These are phyloP conservation scores for Procambarus clarkii DNA, from an alignment of 1,140 invertebrate species.

Conservation along the genomic window DNA sequence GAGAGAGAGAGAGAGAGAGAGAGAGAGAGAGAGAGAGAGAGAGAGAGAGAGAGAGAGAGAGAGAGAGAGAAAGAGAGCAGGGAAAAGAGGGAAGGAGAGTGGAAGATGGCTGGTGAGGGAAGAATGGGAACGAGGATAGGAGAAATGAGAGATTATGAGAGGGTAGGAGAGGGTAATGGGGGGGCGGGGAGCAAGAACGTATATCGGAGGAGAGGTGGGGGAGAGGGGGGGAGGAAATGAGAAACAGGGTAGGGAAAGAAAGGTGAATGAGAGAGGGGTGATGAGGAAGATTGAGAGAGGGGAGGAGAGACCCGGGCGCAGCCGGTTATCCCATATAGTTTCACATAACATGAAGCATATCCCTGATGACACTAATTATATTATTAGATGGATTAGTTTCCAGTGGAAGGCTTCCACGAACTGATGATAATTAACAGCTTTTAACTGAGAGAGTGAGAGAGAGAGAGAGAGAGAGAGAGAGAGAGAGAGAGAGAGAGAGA, in stretches of 20 bases:
- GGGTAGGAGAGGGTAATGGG: not conserved
- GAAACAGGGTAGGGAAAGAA: not conserved
- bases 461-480: conserved; percentile 12
- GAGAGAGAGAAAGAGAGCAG: not conserved
- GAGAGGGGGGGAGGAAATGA: not conserved
- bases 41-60: not conserved
- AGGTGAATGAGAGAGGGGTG: too few species aligned
- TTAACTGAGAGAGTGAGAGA: not conserved
- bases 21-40: conserved; percentile 15
- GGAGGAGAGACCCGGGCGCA: too few species aligned
- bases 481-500: conserved; percentile 9
- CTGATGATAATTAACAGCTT: not conserved
- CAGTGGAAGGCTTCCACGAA: not conserved
- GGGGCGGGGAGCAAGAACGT: too few species aligned
- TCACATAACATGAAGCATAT: not conserved
- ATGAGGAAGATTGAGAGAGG: too few species aligned
- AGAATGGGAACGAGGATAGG: too few species aligned
- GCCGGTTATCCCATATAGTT: too few species aligned
- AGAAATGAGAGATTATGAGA: not conserved
- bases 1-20: conserved; percentile 15
- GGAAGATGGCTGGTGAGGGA: not conserved
- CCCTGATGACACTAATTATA: not conserved
- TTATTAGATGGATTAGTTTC: not conserved
- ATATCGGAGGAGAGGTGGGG: not conserved
- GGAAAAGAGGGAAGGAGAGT: not conserved